A percentile compares a stretch with the other conserved stretches of the same genome.
Conservation (phyloP, 2,113 vertebrate species). For the Neodon shergylaensis region DNA sequence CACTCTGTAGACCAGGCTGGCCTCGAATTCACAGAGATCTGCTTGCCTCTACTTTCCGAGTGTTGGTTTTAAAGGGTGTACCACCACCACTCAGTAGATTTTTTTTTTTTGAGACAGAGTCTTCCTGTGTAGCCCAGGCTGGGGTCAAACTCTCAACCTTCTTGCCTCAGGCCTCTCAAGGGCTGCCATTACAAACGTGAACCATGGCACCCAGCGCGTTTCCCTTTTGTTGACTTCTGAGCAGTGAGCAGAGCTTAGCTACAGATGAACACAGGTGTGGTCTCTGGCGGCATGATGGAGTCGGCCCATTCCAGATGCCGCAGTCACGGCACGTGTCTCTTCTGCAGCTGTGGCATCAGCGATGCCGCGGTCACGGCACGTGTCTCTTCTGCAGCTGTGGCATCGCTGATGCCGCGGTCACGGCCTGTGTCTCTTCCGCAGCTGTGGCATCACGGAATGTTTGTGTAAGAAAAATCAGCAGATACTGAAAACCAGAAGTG, state of each 20-base stretch:
- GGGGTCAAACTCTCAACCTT: not conserved
- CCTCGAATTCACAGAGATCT: not conserved
- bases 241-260: not conserved
- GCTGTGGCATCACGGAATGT: too few relatives aligned
- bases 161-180: not conserved
- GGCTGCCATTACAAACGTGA: not conserved
- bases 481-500: not conserved
- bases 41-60: not conserved
- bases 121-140: not conserved
- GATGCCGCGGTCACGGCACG: rapidly evolving
- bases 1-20: not conserved
- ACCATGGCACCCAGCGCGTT: too few relatives aligned
- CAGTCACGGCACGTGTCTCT: rapidly evolving
- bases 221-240: not conserved
- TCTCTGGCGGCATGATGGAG: rapidly evolving
- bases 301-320: rapidly evolving
- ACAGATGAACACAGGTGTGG: not conserved
- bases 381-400: not conserved
- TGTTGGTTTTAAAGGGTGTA: not conserved
- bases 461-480: not conserved
- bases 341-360: rapidly evolving
- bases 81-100: not conserved
- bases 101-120: not conserved
- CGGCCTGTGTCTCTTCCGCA: rapidly evolving
- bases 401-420: not conserved